Percentiles rank a stretch among this genome's conserved stretches.
These are phyloP conservation scores for Ceratotherium simum DNA, from an alignment of 2,113 vertebrate species.

Conservation along the genomic window DNA sequence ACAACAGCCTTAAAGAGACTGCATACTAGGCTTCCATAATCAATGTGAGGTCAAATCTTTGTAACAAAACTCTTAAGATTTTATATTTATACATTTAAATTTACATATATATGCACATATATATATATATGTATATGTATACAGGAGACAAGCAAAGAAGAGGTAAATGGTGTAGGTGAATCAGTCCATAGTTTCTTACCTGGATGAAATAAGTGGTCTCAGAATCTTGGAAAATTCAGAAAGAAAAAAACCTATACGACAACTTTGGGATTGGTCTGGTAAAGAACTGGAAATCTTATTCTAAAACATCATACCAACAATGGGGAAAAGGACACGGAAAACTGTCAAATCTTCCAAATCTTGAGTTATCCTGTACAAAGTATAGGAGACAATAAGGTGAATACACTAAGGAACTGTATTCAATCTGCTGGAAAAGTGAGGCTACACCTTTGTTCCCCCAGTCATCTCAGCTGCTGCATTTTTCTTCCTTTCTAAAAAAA, in stretches of 20 bases:
- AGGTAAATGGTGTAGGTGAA: background rate
- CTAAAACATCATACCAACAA: background rate
- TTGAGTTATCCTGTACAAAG: background rate
- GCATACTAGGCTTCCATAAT: background rate
- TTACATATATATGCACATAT: background rate
- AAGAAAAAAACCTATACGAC: background rate
- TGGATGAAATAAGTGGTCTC: background rate
- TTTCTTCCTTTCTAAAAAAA: background rate
- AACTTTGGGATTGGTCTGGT: background rate
- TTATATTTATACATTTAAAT: background rate
- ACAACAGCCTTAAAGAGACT: background rate
- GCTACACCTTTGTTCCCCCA: too few species aligned
- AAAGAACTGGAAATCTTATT: background rate
- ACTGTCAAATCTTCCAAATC: background rate
- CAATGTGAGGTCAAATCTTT: background rate
- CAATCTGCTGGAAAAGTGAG: background rate
- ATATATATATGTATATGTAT: background rate
- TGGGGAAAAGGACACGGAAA: background rate
- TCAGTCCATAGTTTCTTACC: background rate
- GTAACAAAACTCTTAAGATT: background rate
- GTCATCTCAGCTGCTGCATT: background rate
- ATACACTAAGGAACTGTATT: background rate
- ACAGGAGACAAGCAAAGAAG: background rate
- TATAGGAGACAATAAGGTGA: background rate
- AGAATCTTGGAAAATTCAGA: background rate